phyloP scores from a whole-genome alignment of 2,888 invertebrate genomes.

The Colostygia pectinataria region DNA sequence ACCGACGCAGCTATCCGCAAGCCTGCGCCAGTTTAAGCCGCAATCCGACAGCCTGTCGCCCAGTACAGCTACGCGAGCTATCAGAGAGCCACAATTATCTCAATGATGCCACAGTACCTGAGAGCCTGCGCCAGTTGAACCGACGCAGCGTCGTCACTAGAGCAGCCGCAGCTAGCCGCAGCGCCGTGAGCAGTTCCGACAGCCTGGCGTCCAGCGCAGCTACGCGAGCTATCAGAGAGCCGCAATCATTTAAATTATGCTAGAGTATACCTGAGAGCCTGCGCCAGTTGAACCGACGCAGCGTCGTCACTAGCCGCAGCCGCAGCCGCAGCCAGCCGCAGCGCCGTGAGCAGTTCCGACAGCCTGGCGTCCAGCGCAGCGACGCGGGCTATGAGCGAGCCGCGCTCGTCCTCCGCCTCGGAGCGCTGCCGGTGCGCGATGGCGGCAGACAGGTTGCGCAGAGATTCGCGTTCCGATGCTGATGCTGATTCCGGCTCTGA shows the following conservation, averaged over 20 bases:
- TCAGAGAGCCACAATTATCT: conserved; percentile 57
- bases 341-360: conserved; percentile 88
- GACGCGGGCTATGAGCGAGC: conserved; percentile 55
- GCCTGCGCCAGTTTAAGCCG: no score
- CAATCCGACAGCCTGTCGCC: conserved; percentile 90
- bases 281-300: conserved; percentile 54
- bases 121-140: not conserved
- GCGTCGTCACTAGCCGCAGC: conserved; percentile 42
- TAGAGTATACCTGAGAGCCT: conserved; percentile 24
- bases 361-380: conserved; percentile 85
- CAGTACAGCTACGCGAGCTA: conserved; percentile 55
- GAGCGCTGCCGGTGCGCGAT: conserved; percentile 88
- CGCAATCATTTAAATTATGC: no score
- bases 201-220: conserved; percentile 54
- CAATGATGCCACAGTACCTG: no score
- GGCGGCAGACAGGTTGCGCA: conserved; percentile 90
- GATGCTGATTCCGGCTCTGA: conserved; percentile 56
- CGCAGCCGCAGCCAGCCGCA: conserved; percentile 84
- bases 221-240: conserved; percentile 48
- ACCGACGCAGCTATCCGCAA: no score
- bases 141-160: conserved; percentile 1
- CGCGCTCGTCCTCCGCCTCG: conserved; percentile 81
- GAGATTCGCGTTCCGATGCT: conserved; percentile 85
- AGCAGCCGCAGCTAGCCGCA: conserved; percentile 84
- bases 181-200: conserved; percentile 64